A percentile compares a stretch with the other conserved stretches of the same genome.
Evolutionary conservation across 1,140 invertebrate genomes (phyloP).

Genomic region (Ctenoplectra terminalis): DNA sequence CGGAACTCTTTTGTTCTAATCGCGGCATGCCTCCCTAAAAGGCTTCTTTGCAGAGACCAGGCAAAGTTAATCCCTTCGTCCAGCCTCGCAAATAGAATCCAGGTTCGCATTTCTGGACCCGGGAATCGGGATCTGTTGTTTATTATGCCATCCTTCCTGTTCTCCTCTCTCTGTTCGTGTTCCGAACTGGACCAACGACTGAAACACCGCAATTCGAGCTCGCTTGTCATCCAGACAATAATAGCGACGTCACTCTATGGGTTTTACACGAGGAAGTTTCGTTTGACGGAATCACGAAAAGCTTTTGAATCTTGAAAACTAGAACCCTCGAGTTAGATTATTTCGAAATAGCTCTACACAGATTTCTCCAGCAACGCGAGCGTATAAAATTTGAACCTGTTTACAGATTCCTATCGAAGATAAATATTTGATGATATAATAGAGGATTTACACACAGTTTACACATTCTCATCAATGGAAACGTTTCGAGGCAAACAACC

Average conservation of each 20-base stretch:
- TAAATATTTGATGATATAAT: not conserved
- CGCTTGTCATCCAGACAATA: slow-evolving; percentile 2
- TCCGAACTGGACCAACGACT: not conserved
- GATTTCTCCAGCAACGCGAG: not conserved
- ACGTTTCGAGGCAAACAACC: not conserved
- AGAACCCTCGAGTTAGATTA: not conserved
- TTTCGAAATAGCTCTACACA: no score
- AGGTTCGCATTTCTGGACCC: not conserved
- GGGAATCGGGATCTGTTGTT: slow-evolving; percentile 34
- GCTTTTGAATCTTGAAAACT: not conserved
- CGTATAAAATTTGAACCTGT: not conserved
- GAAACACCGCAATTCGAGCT: not conserved
- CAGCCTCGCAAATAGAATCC: not conserved
- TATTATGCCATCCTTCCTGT: slow-evolving; percentile 20
- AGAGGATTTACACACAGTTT: not conserved
- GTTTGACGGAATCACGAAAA: not conserved
- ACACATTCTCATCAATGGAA: not conserved
- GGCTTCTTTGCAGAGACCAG: not conserved
- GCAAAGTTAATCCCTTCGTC: not conserved
- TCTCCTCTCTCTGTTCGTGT: not conserved
- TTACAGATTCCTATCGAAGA: not conserved
- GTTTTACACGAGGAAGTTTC: not conserved
- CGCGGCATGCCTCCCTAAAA: not conserved
- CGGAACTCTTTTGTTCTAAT: slow-evolving; percentile 41
- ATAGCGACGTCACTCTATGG: not conserved